Percentiles rank a stretch among this genome's conserved stretches.
phyloP scores from a whole-genome alignment of 2,113 vertebrate species.

The Podarcis raffonei region DNA sequence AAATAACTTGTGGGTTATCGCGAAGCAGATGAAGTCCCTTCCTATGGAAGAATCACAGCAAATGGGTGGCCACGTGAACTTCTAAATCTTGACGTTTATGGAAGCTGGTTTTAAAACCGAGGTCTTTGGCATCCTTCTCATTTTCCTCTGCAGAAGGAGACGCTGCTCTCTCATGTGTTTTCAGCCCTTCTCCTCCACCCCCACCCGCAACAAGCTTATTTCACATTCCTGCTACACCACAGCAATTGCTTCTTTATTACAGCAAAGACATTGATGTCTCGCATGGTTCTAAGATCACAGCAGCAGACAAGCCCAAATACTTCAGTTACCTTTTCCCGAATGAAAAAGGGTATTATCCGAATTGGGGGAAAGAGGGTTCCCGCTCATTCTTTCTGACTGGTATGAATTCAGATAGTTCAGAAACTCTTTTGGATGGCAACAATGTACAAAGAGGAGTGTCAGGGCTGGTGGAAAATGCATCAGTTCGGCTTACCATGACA shows the following conservation, averaged over 20 bases:
- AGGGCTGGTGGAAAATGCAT: constrained; percentile 28
- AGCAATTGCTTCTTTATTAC: background rate
- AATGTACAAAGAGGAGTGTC: background rate
- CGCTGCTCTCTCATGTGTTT: background rate
- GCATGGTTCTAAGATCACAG: constrained; percentile 36
- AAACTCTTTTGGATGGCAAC: constrained; percentile 5
- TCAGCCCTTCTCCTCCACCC: background rate
- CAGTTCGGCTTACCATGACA: constrained; percentile 46
- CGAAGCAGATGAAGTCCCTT: background rate
- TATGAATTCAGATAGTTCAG: constrained; percentile 47
- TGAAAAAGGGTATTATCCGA: constrained; percentile 35
- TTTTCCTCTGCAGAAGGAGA: background rate
- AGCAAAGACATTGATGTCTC: constrained; percentile 39
- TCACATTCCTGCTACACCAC: background rate
- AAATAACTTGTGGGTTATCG: background rate
- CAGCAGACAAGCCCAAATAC: constrained; percentile 23
- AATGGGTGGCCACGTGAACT: background rate
- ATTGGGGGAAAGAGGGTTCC: constrained; percentile 26
- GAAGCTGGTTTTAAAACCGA: background rate
- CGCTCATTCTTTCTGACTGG: constrained; percentile 44
- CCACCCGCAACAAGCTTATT: background rate
- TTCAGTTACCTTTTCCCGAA: constrained; percentile 27
- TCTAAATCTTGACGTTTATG: background rate
- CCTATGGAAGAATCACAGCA: background rate
- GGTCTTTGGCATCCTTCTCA: background rate